Evolutionary conservation across 2,113 vertebrate species (phyloP), one percentile per base, ranked within the genome.

Genomic region (Corythoichthys haematopterus): DNA sequence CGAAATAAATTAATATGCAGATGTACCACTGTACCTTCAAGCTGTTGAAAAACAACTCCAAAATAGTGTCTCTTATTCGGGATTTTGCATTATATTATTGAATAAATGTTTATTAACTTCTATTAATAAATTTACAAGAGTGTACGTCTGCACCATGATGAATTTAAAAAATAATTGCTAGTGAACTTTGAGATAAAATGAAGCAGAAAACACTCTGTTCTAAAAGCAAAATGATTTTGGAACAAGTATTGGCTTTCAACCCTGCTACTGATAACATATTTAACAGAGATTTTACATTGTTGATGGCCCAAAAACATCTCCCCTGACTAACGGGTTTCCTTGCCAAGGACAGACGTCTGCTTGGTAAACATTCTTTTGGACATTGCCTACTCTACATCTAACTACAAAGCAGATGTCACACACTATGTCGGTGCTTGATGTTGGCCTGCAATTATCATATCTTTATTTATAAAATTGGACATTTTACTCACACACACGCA

Each of bases 391-490:
- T 57, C 33, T 36, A 57, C 33, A 80, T 74, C 74, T 72, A 82
- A 86, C 82, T 86, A 88, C 84, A 86, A 88, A 90, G 78, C 88
- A 89, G 85, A 89, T 88, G 88, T 84, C 87, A 87, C 85, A 63
- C 88, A 89, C 84, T 87, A 87, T 87, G 85, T 82, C 71, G 79
- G 70, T 61, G 61, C 71, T 84, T 68, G 74, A 68, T 83, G 63
- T 80, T 80, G 88, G 87, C 84, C 85, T 88, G 82, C 82, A 87
- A 70, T 84, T 72, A 81, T 82, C 75, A 76, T 70, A 72, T 83
- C 85, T 82, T 85, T 81, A 86, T 80, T 85, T 83, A 85, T 81
- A 72, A 74, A 61, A 82, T 82, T 70, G 69, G 70, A 61, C 71
- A 59, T 76, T 77, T 80, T 79, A 77, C 64, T 64, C 66, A 60